Evolutionary conservation across 2,888 invertebrate genomes (phyloP).

Genomic region (Orthonevra nobilis): DNA sequence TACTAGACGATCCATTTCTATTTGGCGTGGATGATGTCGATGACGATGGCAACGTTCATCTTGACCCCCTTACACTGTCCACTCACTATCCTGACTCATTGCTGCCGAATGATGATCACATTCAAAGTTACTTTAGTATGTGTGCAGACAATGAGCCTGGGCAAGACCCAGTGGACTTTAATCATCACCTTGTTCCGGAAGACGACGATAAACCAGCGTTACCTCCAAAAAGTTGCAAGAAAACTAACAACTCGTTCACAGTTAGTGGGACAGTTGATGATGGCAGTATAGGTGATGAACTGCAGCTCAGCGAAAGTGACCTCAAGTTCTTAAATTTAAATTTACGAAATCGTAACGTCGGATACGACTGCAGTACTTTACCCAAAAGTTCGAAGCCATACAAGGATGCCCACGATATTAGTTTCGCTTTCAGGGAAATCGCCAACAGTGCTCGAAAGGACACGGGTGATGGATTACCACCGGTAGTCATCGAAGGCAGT

Average conservation of each 20-base stretch:
- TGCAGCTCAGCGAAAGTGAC: constrained; percentile 78
- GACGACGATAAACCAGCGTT: constrained; percentile 56
- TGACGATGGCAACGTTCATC: constrained; percentile 25
- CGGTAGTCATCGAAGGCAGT: constrained; percentile 34
- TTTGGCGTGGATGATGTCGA: constrained; percentile 75
- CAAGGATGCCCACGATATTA: constrained; percentile 78
- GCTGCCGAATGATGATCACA: constrained; percentile 73
- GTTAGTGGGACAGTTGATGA: constrained; percentile 11
- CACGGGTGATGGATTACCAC: constrained; percentile 57
- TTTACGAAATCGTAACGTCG: constrained; percentile 75
- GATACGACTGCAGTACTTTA: constrained; percentile 72
- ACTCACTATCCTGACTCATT: constrained; percentile 61
- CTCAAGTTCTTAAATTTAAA: constrained; percentile 78
- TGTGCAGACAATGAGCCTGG: constrained; percentile 71
- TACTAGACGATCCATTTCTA: constrained; percentile 80
- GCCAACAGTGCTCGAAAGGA: constrained; percentile 63
- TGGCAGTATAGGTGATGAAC: constrained; percentile 58
- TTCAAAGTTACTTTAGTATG: constrained; percentile 75
- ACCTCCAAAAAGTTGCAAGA: constrained; percentile 50
- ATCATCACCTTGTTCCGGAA: constrained; percentile 59
- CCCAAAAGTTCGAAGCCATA: constrained; percentile 78
- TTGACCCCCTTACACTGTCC: constrained; percentile 50
- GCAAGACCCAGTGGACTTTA: constrained; percentile 63
- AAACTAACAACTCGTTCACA: constrained; percentile 6
- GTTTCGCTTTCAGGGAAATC: constrained; percentile 79